phyloP scores from a whole-genome alignment of 2,113 vertebrate genomes.

The Chroicocephalus ridibundus region DNA sequence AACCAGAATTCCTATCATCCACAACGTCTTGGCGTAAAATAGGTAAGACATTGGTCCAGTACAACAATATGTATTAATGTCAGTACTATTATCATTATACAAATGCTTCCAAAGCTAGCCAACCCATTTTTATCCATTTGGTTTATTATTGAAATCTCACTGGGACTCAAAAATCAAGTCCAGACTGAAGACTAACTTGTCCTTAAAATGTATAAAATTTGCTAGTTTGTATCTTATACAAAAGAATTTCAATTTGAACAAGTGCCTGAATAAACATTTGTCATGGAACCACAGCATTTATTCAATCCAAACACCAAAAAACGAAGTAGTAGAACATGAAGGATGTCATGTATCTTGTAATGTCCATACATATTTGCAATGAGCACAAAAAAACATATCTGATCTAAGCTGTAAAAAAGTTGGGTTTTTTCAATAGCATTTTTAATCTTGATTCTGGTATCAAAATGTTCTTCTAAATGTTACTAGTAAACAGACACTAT shows the following conservation, averaged over 20 bases:
- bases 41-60: not conserved
- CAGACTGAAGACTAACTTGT: not conserved
- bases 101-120: not conserved
- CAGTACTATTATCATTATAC: not conserved
- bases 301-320: not conserved
- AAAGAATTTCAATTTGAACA: not conserved
- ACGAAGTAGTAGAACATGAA: not conserved
- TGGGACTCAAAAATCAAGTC: not conserved
- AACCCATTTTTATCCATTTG: not conserved
- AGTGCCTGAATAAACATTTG: not conserved
- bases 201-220: not conserved
- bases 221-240: not conserved
- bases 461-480: not conserved
- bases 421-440: not conserved
- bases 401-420: not conserved
- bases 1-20: not conserved
- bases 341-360: not conserved
- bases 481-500: not conserved
- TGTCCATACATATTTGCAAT: not conserved
- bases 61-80: not conserved
- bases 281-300: not conserved
- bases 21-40: not conserved
- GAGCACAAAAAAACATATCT: accelerated
- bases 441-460: not conserved
- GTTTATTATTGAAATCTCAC: not conserved